Conservation (phyloP, 2,888 invertebrate species). For the Byasa hedistus region DNA sequence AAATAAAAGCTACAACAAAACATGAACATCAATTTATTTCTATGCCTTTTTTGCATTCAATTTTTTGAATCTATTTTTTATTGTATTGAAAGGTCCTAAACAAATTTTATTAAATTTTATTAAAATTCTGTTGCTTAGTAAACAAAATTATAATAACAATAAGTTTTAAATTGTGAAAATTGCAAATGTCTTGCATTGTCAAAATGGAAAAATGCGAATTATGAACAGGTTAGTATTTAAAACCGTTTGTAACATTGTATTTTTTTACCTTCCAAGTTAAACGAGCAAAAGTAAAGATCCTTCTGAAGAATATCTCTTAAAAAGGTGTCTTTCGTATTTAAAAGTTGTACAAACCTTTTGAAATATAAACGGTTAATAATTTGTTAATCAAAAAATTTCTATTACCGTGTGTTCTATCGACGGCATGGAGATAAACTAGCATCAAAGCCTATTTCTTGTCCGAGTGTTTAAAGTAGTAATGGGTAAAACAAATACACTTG, state of each 20-base stretch:
- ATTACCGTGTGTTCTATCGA: too few species aligned
- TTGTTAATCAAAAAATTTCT: neutral
- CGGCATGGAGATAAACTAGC: too few species aligned
- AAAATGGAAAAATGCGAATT: slow-evolving; percentile 10
- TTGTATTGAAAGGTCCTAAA: neutral
- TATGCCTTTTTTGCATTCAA: neutral
- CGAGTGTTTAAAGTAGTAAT: too few species aligned
- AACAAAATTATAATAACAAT: neutral
- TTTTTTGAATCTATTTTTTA: neutral
- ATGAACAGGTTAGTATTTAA: slow-evolving; percentile 20
- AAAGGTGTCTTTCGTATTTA: neutral
- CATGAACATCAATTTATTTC: too few species aligned
- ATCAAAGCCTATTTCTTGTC: too few species aligned
- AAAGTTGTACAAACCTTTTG: neutral
- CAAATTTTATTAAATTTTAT: neutral
- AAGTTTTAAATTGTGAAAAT: neutral
- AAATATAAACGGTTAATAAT: too few species aligned
- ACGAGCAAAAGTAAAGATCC: neutral
- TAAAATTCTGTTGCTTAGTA: neutral
- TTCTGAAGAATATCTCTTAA: too few species aligned
- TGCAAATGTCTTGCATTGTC: slow-evolving; percentile 14
- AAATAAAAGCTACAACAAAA: too few species aligned
- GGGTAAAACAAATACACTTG: too few species aligned
- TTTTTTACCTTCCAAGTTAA: neutral
- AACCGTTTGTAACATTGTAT: neutral